Base-by-base conservation (phyloP, 2,888 invertebrate species). In the Zaprionus bogoriensis region DNA sequence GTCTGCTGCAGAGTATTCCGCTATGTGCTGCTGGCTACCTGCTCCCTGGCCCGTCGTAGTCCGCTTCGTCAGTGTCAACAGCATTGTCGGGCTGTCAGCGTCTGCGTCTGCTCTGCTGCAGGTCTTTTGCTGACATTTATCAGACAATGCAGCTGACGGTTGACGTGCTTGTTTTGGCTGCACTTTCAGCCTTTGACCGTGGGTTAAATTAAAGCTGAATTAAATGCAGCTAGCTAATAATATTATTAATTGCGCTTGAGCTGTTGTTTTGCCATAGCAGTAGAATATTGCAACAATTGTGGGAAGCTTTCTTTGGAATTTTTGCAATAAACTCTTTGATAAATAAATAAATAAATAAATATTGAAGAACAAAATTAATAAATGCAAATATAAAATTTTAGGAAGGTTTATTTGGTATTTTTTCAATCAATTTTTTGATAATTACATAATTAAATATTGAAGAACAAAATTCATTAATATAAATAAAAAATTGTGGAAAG, bases 31-130 rank as follows among this genome's bases (percentile, higher is more conserved):
- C 32, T 27, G 6, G 1, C 3, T 42, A 69, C 64, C 63, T 60
- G 74, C 22, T 48, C 54, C 30, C 45, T 6, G 32, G 7, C 32
- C 14, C 14, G 53, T 39, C 10, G 39, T 22, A 19, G 58, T 41
- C 46, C 55, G 28, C 48, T 74, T 55, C 71, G 58, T 80, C 75
- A 74, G 70, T 74, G 84, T 84, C 84, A 74, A 59, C 58, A 25
- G 14, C 78, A 75, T 67, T 73, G 62, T 61, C 46, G 45, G 45
- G 46, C 70, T 75, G 82, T 72, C 82, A 75, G 51, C 57, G 42
- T 38, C 62, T 65, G 47, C 22, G 36, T 39, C 30, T 61, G 36
- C 46, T 38, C 22, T 39, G 39, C 30, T 61, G 36, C 46, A 32
- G 59, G 59, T 47, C 38, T 22, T 20, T 44, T 51, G 50, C 52